phyloP scores from a whole-genome alignment of 2,113 vertebrate genomes.

The Gobiocypris rarus region DNA sequence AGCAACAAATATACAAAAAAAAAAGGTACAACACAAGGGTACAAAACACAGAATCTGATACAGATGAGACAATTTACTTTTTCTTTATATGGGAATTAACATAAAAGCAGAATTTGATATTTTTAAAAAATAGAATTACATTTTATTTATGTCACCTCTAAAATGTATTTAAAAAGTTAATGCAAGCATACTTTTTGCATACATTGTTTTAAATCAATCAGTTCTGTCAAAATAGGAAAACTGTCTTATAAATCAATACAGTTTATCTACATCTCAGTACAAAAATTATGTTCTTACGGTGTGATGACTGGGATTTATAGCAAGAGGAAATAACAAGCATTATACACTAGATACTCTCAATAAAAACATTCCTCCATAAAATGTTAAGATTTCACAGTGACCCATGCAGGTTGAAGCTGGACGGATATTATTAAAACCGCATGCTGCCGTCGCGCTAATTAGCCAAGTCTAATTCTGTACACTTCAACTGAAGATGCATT shows the following conservation, averaged over 20 bases:
- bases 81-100: no score
- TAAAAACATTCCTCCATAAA: neutral
- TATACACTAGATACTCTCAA: neutral
- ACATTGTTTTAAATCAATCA: no score
- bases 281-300: neutral
- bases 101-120: no score
- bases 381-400: conserved; percentile 7
- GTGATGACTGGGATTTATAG: neutral
- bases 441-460: neutral
- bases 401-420: neutral
- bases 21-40: no score
- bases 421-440: neutral
- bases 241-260: neutral
- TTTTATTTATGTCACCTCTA: no score
- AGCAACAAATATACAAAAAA: no score
- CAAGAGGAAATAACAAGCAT: neutral
- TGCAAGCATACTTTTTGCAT: no score
- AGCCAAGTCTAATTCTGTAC: conserved; percentile 10
- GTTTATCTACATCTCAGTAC: neutral
- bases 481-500: neutral
- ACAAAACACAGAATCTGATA: neutral
- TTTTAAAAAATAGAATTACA: no score
- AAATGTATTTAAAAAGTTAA: no score
- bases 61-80: no score
- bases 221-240: neutral